Evolutionary conservation across 2,888 invertebrate species (phyloP), one percentile per base, ranked within the genome.

Genomic region (Melanostoma mellinum): DNA sequence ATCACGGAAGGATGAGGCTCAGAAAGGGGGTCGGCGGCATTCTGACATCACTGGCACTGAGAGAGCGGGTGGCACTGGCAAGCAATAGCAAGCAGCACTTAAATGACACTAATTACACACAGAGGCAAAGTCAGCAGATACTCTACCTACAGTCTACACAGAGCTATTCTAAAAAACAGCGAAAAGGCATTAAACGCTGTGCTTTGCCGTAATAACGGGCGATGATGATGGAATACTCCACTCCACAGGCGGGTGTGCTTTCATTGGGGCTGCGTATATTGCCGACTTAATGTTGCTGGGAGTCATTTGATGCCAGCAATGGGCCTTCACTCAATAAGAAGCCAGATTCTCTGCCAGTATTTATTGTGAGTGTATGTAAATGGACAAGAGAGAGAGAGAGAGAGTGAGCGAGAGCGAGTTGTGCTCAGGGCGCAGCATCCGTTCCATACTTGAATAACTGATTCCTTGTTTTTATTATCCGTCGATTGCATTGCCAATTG

Each of bases 61-160:
- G 44, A 60, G 53, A 58, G 61, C 55, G 61, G 79, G 56, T 74
- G 69, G 69, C 48, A 74, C n/a, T 32, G 20, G 44, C n/a, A 10
- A 10, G 5, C n/a, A 4, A 8, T 38, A n/a, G 63, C 63, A 50
- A 50, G n/a, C 50, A 84, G 71, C 84, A 84, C 79, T 79, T 84
- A 71, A 84, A 79, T 71, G 79, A 69, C 79, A 84, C 84, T 84
- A 84, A 84, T 84, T 84, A 84, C 79, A 79, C 67, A 42, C 50
- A 63, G 72, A 50, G 48, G 42, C 56, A 20, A 30, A n/a, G 60
- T 63, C 35, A 33, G 4, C 32, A 6, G 10, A 8, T 8, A 33
- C 9, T 32, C 53, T 42, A 60, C 33, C 33, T 32, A 8, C 53
- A 38, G 71, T 46, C 63, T 38, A 63, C 65, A 68, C 44, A 55